These are phyloP conservation scores for Leptobrachium ailaonicum DNA, from an alignment of 2,113 vertebrate species.

Conservation along the genomic window DNA sequence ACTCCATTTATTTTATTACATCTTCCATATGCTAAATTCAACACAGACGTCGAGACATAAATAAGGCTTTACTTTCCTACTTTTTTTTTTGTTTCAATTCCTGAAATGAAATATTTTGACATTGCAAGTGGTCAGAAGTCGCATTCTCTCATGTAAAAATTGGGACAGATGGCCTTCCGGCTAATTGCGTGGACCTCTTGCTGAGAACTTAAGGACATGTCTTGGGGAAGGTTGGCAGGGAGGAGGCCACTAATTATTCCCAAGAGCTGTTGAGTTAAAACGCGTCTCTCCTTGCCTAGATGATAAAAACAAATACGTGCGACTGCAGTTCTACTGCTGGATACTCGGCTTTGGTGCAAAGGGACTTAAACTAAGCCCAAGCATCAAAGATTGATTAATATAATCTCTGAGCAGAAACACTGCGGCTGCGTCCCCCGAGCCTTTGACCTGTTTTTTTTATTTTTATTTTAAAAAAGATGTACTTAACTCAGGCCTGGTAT, in stretches of 20 bases:
- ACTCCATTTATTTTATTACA: slow-evolving; percentile 18
- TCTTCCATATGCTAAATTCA: slow-evolving; percentile 14
- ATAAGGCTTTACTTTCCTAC: background rate
- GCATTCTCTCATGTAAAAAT: background rate
- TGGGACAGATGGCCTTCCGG: slow-evolving; percentile 11
- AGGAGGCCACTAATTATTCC: background rate
- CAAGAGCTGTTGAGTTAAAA: background rate
- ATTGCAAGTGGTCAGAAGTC: background rate
- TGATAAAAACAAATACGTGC: background rate
- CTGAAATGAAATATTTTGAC: background rate
- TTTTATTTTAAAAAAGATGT: too few relatives aligned
- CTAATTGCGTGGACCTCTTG: background rate
- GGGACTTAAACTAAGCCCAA: background rate
- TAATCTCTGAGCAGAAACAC: background rate
- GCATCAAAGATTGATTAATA: background rate
- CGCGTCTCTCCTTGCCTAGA: background rate
- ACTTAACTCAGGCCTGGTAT: background rate
- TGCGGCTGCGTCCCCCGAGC: background rate
- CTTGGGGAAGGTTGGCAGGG: background rate
- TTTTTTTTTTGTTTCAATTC: background rate
- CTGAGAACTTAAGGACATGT: background rate
- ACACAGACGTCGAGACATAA: slow-evolving; percentile 19
- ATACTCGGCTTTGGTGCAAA: background rate
- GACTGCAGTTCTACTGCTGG: background rate
- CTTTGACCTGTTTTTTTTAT: background rate